Conservation (phyloP, 2,113 vertebrate species). For the Festucalex cinctus region DNA sequence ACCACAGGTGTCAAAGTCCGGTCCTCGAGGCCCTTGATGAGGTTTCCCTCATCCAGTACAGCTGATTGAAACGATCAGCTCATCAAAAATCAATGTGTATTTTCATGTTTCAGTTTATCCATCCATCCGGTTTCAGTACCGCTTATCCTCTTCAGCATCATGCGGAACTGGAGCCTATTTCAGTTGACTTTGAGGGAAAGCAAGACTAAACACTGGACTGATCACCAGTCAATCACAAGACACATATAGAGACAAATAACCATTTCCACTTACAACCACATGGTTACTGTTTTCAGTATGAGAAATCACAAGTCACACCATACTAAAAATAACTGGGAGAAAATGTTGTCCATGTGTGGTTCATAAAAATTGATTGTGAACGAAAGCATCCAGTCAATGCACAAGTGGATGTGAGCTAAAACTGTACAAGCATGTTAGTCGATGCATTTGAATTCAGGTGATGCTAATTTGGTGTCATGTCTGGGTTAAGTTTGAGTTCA, state of each 20-base stretch:
- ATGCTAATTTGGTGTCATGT: too few species aligned
- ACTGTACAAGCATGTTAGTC: not conserved
- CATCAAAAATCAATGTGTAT: too few species aligned
- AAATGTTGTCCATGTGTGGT: not conserved
- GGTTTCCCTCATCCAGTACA: too few species aligned
- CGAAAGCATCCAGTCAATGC: constrained; percentile 25
- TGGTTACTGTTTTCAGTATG: not conserved
- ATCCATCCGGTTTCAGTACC: too few species aligned
- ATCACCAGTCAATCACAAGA: not conserved
- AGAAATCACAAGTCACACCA: not conserved
- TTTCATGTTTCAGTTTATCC: not conserved
- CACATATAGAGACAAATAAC: not conserved
- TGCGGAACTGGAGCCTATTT: too few species aligned
- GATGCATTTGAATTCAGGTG: not conserved
- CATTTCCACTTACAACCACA: not conserved
- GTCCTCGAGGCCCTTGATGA: too few species aligned
- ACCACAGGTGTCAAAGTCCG: too few species aligned
- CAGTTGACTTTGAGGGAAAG: too few species aligned
- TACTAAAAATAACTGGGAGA: not conserved
- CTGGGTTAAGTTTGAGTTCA: too few species aligned
- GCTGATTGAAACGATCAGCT: too few species aligned
- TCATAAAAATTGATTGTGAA: not conserved
- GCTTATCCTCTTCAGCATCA: too few species aligned
- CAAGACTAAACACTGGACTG: not conserved
- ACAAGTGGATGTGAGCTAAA: constrained; percentile 4